These are phyloP conservation scores for Ennomos fuscantarius DNA, from an alignment of 2,888 invertebrate species.

Conservation along the genomic window DNA sequence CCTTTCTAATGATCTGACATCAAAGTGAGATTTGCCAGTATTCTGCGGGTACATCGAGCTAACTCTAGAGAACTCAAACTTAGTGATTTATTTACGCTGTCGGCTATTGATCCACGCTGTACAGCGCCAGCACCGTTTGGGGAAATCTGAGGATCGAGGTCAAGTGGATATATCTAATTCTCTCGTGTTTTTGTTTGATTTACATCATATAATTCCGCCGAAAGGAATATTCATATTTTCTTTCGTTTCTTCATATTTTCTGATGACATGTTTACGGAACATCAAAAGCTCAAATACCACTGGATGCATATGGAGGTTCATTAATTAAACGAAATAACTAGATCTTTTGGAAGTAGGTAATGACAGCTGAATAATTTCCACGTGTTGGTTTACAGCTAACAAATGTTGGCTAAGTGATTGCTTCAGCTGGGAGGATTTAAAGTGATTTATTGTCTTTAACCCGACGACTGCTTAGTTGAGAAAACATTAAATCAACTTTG, in stretches of 20 bases:
- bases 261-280: slow-evolving; percentile 33
- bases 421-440: slow-evolving; percentile 47
- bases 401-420: slow-evolving; percentile 55
- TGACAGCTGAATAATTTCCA: slow-evolving; percentile 56
- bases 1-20: slow-evolving; percentile 69
- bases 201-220: slow-evolving; percentile 59
- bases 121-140: slow-evolving; percentile 63
- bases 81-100: slow-evolving; percentile 79
- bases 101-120: slow-evolving; percentile 71
- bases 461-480: slow-evolving; percentile 26
- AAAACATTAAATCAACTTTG: slow-evolving; percentile 28
- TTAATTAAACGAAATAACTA: slow-evolving; percentile 28
- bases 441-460: slow-evolving; percentile 47
- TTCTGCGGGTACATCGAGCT: slow-evolving; percentile 42
- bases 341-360: slow-evolving; percentile 27
- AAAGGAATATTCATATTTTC: slow-evolving; percentile 41
- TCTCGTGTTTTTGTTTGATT: slow-evolving; percentile 68
- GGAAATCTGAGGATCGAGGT: slow-evolving; percentile 71
- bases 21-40: slow-evolving; percentile 56
- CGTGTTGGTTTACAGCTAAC: slow-evolving; percentile 51
- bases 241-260: slow-evolving; percentile 31
- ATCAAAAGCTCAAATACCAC: slow-evolving; percentile 20
- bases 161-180: slow-evolving; percentile 67
- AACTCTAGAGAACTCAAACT: slow-evolving; percentile 56
- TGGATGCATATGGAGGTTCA: slow-evolving; percentile 23